Base-by-base conservation (phyloP, 2,113 vertebrate species). In the Hypomesus transpacificus region DNA sequence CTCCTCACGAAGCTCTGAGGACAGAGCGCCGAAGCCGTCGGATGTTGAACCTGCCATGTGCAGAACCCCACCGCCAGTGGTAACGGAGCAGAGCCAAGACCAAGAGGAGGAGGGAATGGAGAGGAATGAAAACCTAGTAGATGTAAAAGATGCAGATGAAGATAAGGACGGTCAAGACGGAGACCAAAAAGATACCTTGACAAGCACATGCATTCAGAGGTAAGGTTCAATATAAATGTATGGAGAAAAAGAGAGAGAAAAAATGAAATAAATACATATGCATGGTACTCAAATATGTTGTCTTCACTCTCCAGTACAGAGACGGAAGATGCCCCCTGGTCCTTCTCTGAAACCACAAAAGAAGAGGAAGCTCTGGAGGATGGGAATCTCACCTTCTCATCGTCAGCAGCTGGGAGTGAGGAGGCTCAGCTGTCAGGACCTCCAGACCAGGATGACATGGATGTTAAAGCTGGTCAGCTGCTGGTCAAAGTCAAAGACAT, bases 161-260 rank as follows among this genome's bases (percentile, higher is more conserved):
- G 67, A 70, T n/a, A 14, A 78, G 54, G 61, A 69, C 62, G 59
- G 64, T 1, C 28, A 64, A 24, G 24, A n/a, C 69, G 18, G n/a
- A 77, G 68, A 79, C 0, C 58, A 71, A 22, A 66, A 13, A 56
- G 70, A 82, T 63, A 34, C 26, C 8, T 28, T 63, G 61, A 61
- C 66, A 3, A 64, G 85, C 0, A 58, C 57, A 34, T 54, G 73
- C 20, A 39, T 39, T 26, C 21, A 67, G 66, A 87, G 83, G 86
- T 77, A 61, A 83, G 57, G 53, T 18, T 51, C 9, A 46, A 46
- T 34, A 46, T 39, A 39, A 53, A 50, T 22, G n/a, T 26, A 28
- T 69, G 26, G 50, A 11, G 34, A 18, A 24, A 31, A 16, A 14
- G 22, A 58, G 26, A 39, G 26, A 20, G n/a, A 69, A 3, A 46